Evolutionary conservation across 2,113 vertebrate genomes (phyloP).

Genomic region (Lepisosteus oculatus): DNA sequence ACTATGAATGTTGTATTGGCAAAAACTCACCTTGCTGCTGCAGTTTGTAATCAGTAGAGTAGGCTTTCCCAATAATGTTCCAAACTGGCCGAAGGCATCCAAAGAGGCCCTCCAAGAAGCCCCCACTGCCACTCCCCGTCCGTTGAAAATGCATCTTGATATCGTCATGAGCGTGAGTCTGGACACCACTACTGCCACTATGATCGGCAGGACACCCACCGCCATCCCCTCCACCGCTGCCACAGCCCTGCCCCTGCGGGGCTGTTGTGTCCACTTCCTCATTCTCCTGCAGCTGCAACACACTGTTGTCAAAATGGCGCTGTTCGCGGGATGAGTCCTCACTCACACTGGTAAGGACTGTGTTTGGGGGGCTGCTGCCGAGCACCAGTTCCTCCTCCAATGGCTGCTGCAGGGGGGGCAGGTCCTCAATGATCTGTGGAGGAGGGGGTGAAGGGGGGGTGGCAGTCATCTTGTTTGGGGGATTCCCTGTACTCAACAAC

Average conservation of each 20-base stretch:
- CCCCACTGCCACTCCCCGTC: slow-evolving; percentile 70
- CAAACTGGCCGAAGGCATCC: slow-evolving; percentile 93
- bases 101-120: slow-evolving; percentile 95
- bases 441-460: slow-evolving; percentile 53
- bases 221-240: slow-evolving; percentile 61
- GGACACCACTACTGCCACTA: slow-evolving; percentile 28
- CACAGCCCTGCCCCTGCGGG: slow-evolving; percentile 59
- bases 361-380: slow-evolving; percentile 65
- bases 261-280: slow-evolving; percentile 71
- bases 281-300: slow-evolving; percentile 89
- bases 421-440: slow-evolving; percentile 78
- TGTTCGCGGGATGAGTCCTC: slow-evolving; percentile 86
- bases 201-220: slow-evolving; percentile 52
- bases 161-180: slow-evolving; percentile 66
- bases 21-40: slow-evolving; percentile 88
- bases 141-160: slow-evolving; percentile 92
- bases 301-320: slow-evolving; percentile 88
- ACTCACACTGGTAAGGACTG: slow-evolving; percentile 73
- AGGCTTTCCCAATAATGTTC: slow-evolving; percentile 98
- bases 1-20: slow-evolving; percentile 5
- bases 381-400: slow-evolving; percentile 60
- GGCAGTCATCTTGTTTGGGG: slow-evolving; percentile 60
- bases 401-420: slow-evolving; percentile 52
- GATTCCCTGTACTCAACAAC: slow-evolving; percentile 61
- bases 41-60: slow-evolving; percentile 95